Base-by-base conservation (phyloP, 2,113 vertebrate genomes). In the Corynorhinus townsendii region DNA sequence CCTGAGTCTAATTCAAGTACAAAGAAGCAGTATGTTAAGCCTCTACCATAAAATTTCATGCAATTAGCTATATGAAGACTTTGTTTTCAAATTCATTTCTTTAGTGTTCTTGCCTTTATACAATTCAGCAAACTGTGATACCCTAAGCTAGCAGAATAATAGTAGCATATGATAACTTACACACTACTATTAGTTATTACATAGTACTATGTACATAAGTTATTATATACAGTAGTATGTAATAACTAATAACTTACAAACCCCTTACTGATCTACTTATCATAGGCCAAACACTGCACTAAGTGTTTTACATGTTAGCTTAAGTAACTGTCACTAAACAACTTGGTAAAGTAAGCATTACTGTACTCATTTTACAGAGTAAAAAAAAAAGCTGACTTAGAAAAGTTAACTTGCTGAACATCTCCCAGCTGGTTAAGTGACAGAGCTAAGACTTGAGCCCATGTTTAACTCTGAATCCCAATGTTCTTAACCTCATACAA, bases 371-470 rank as follows among this genome's bases (percentile, higher is more conserved):
- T 91, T 86, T 54, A 82, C 8, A 82, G 62, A 86, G 49, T 26
- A 40, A 30, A n/a, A 68, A 66, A 68, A 68, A 68, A 64, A 72
- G 1, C 9, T 92, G 38, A 35, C 35, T 86, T 92, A 77, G 79
- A 86, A 83, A 71, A 91, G 69, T 75, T 90, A 86, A 89, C 54
- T 45, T 96, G 94, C 24, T 79, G 15, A 89, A 84, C 66, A 76
- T 80, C 15, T 76, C 43, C 73, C 45, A 86, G 43, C 24, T 35
- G 56, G 40, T 49, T 96, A 91, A 91, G 62, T 75, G 79, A 90
- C 69, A 93, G 5, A 82, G 85, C 68, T 93, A n/a, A 91, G 88
- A 85, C 52, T 88, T 43, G 71, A 89, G 28, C 11, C 69, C 19
- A 33, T 28, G 43, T 80, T 47, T 93, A 89, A 82, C 20, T 76